Evolutionary conservation across 1,140 invertebrate genomes (phyloP).

Genomic region (Hycleus phaleratus): DNA sequence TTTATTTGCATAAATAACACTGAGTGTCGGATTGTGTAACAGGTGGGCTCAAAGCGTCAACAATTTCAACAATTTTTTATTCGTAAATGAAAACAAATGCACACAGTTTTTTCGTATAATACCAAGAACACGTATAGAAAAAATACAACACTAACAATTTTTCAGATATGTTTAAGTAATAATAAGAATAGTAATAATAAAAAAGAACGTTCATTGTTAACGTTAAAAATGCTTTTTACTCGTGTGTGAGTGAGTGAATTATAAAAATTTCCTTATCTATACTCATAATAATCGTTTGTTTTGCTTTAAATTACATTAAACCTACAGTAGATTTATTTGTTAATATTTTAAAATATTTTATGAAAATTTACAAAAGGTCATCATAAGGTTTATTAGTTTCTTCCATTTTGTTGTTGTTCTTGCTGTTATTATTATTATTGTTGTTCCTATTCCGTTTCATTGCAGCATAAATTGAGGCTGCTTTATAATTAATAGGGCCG

Average conservation of each 20-base stretch:
- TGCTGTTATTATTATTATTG: slow-evolving; percentile 18
- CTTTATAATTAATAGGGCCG: slow-evolving; percentile 85
- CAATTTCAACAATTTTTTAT: background rate
- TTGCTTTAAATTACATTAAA: slow-evolving; percentile 2
- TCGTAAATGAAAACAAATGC: too few species aligned
- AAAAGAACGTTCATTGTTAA: background rate
- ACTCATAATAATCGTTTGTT: background rate
- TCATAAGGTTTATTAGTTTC: slow-evolving; percentile 26
- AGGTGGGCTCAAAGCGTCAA: background rate
- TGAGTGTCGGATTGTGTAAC: background rate
- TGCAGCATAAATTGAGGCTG: slow-evolving; percentile 66
- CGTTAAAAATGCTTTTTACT: background rate
- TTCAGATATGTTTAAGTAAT: background rate
- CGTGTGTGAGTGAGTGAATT: background rate
- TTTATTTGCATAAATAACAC: background rate
- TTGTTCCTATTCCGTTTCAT: slow-evolving; percentile 54
- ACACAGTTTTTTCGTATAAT: background rate
- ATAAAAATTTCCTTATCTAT: slow-evolving; percentile 1
- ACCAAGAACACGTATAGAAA: background rate
- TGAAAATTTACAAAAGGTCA: slow-evolving; percentile 25
- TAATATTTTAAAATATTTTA: background rate
- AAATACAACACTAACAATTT: background rate
- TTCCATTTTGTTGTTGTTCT: slow-evolving; percentile 37
- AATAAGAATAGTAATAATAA: too few species aligned
- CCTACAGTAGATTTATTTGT: background rate